phyloP scores from a whole-genome alignment of 2,113 vertebrate genomes.

The Cephalopterus ornatus region DNA sequence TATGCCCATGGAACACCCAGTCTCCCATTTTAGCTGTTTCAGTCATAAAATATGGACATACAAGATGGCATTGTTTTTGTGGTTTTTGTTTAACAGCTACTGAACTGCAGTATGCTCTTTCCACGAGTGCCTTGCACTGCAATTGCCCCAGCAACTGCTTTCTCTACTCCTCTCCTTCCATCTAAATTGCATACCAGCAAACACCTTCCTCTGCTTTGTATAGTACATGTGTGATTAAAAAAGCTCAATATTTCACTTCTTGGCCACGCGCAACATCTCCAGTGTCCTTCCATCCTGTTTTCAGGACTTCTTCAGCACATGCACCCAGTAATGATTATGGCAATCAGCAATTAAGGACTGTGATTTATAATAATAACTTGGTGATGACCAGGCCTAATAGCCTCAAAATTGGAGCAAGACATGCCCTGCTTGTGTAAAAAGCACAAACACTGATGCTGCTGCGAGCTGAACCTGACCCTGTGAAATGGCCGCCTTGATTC shows the following conservation, averaged over 20 bases:
- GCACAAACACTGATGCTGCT: fast-evolving
- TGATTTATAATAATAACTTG: neutral
- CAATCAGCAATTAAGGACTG: neutral
- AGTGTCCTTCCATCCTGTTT: neutral
- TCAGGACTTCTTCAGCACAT: neutral
- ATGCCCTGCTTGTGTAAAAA: neutral
- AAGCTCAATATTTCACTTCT: neutral
- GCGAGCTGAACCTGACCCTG: neutral
- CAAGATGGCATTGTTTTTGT: neutral
- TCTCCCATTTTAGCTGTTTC: neutral
- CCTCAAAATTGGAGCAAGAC: neutral
- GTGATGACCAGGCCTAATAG: neutral
- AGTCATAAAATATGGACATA: neutral
- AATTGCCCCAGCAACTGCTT: neutral
- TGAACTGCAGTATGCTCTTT: neutral
- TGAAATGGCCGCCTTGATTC: neutral
- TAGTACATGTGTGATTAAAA: neutral
- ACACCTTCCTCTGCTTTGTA: neutral
- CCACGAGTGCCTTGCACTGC: neutral
- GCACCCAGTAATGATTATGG: neutral
- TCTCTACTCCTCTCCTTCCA: neutral
- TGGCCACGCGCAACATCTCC: neutral
- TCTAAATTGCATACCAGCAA: neutral
- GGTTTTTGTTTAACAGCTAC: neutral
- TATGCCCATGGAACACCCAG: neutral